Percentiles rank a stretch among this genome's conserved stretches.
Conservation (phyloP, 2,113 vertebrate genomes). For the Rhodinocichla rosea region DNA sequence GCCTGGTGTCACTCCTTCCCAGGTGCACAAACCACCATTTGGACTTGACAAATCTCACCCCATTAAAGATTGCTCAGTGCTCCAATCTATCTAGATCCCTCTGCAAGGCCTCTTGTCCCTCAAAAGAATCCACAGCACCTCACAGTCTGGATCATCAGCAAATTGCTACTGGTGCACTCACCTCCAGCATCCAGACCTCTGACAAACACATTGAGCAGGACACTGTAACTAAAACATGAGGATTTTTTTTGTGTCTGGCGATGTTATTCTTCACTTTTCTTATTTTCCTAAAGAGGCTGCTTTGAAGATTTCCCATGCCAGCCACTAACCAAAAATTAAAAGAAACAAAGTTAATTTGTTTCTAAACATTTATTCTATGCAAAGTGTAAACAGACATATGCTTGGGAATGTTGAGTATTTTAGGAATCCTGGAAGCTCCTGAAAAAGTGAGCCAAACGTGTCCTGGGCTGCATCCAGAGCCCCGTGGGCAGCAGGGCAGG, state of each 20-base stretch:
- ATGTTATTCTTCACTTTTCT: background rate
- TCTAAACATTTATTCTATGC: background rate
- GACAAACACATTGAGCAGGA: background rate
- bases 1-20: background rate
- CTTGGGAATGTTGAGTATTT: background rate
- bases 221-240: background rate
- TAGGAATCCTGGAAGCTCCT: background rate
- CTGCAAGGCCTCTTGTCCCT: background rate
- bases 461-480: background rate
- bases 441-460: accelerated
- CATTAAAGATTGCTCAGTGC: background rate
- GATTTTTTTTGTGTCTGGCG: background rate
- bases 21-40: background rate
- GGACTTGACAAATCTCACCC: background rate
- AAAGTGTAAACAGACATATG: background rate
- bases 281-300: background rate
- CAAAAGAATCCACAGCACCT: background rate
- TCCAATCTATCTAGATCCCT: background rate
- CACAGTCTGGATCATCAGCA: background rate
- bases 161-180: background rate
- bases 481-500: background rate
- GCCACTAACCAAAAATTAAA: background rate
- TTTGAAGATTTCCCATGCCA: background rate
- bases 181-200: too few species aligned
- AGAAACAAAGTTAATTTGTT: background rate